phyloP scores from a whole-genome alignment of 2,113 vertebrate species.

The Phaethon lepturus region DNA sequence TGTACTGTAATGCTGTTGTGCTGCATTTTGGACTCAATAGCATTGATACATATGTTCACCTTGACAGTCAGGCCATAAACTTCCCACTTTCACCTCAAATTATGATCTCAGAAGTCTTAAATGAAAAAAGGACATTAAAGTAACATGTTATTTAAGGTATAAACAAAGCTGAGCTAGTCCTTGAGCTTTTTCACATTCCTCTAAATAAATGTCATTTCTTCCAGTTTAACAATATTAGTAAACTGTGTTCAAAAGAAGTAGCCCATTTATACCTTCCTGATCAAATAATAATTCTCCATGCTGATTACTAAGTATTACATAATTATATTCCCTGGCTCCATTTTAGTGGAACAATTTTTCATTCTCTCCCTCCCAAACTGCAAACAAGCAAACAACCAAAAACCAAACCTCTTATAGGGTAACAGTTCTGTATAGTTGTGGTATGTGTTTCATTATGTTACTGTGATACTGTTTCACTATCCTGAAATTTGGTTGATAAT shows the following conservation, averaged over 20 bases:
- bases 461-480: background rate
- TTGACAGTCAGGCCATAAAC: background rate
- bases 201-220: slow-evolving; percentile 48
- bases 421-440: background rate
- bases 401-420: background rate
- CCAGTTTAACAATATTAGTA: slow-evolving; percentile 51
- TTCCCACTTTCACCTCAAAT: slow-evolving; percentile 4
- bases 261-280: slow-evolving; percentile 59
- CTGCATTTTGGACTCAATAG: background rate
- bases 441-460: background rate
- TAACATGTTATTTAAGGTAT: background rate
- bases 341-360: slow-evolving; percentile 29
- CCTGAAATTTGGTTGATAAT: background rate
- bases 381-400: background rate
- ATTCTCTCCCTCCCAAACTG: background rate
- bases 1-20: background rate
- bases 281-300: slow-evolving; percentile 59
- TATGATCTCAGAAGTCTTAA: background rate
- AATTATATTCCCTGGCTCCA: slow-evolving; percentile 45
- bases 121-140: background rate
- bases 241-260: slow-evolving; percentile 14
- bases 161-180: slow-evolving; percentile 1
- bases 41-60: background rate
- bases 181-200: slow-evolving; percentile 22
- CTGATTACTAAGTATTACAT: slow-evolving; percentile 27